Percentiles rank a stretch among this genome's conserved stretches.
phyloP scores from a whole-genome alignment of 2,113 vertebrate species.

The Prolemur simus region DNA sequence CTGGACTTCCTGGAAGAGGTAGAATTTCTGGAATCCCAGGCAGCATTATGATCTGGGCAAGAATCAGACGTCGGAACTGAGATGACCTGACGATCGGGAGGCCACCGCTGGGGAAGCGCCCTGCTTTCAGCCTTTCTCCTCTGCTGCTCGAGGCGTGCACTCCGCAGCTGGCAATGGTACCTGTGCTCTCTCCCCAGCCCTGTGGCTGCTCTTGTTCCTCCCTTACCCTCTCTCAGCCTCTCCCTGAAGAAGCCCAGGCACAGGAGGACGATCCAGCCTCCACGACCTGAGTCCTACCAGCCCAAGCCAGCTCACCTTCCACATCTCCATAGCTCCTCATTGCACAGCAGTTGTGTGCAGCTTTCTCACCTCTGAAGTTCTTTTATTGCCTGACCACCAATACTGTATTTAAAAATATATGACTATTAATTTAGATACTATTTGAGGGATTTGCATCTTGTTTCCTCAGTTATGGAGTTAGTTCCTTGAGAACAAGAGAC shows the following conservation, averaged over 20 bases:
- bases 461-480: background rate
- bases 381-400: background rate
- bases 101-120: too few relatives aligned
- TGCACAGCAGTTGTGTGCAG: background rate
- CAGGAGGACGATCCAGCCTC: background rate
- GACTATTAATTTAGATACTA: background rate
- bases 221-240: background rate
- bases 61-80: background rate
- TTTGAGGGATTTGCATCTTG: background rate
- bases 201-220: background rate
- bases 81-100: background rate
- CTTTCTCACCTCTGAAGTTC: conserved; percentile 6
- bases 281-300: background rate
- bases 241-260: background rate
- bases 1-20: background rate
- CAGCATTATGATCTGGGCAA: background rate
- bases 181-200: background rate
- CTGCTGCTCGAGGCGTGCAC: fast-evolving
- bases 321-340: background rate
- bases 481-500: background rate
- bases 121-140: background rate
- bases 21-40: background rate
- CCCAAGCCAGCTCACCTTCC: background rate
- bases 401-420: background rate
- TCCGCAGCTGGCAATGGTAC: fast-evolving